Base-by-base conservation (phyloP, 2,113 vertebrate species). In the Gymnogyps californianus region DNA sequence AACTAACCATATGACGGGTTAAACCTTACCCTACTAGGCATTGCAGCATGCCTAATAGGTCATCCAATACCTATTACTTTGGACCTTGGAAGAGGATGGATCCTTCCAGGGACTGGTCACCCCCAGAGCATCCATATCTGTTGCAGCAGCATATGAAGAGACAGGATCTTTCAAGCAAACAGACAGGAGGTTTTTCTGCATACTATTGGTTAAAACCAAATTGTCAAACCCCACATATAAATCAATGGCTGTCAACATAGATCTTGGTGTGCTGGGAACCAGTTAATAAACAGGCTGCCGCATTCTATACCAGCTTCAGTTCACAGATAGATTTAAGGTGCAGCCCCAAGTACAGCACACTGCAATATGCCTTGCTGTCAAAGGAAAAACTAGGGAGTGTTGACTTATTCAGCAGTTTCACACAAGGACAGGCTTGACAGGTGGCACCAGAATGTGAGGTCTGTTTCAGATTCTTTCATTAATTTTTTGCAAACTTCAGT, bases 391-490 rank as follows among this genome's bases (percentile, higher is more conserved):
- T 75, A 42, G 91, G 61, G 42, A 95, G 86, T 78, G 89, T 52
- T 97, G 96, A 91, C 96, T 95, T 96, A 93, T 97, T 97, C 97
- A 97, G 93, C 95, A 97, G 87, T 93, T 97, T 96, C 96, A 97
- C 93, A 96, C 95, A 72, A 96, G 94, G 95, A 94, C 93, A 95
- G 94, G 91, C 96, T 82, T 97, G 97, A 94, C 95, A 96, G 97
- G 94, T 96, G 94, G 95, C 97, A 97, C 86, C 95, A 96, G 92
- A 96, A 96, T 91, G 94, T 84, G 94, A 97, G 95, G 72, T 89
- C 96, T 97, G 95, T 93, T 97, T 96, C 94, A 42, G 86, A 97
- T 87, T 91, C 89, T 96, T 96, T 82, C 91, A 95, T 97, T 97
- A 97, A 94, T 95, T 96, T 91, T 96, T 95, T 95, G 87, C 96